Evolutionary conservation across 2,113 vertebrate genomes (phyloP).

Genomic region (Atractosteus spatula): DNA sequence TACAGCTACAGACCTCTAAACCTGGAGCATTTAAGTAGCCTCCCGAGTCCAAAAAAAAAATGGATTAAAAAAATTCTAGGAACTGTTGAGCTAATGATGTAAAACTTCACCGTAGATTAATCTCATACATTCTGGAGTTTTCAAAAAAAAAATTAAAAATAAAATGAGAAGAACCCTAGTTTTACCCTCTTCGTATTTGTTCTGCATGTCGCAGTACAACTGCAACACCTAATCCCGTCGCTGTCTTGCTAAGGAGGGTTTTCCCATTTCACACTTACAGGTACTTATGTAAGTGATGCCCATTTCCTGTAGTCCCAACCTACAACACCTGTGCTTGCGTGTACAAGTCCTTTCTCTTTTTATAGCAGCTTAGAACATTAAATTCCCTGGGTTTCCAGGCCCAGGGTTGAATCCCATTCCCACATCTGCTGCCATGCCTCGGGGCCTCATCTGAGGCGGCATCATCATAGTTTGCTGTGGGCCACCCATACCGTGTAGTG

Average conservation of each 20-base stretch:
- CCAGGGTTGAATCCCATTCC: conserved; percentile 98
- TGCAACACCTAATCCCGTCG: background rate
- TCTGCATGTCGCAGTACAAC: conserved; percentile 1
- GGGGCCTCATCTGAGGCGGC: conserved; percentile 94
- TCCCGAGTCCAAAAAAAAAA: conserved; percentile 80
- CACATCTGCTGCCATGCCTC: conserved; percentile 87
- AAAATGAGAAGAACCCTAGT: background rate
- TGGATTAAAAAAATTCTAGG: conserved; percentile 78
- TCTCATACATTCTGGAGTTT: conserved; percentile 76
- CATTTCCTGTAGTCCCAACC: conserved; percentile 9
- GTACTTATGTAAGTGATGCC: conserved; percentile 12
- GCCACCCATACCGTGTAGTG: conserved; percentile 96
- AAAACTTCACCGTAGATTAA: conserved; percentile 66
- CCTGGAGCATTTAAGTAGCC: conserved; percentile 53
- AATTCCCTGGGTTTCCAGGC: conserved; percentile 91
- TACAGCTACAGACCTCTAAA: conserved; percentile 68
- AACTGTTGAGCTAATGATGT: conserved; percentile 72
- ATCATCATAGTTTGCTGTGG: conserved; percentile 99
- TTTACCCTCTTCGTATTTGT: conserved; percentile 2
- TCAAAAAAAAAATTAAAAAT: conserved; percentile 47
- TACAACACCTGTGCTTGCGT: conserved; percentile 20
- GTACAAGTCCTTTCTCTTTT: conserved; percentile 13
- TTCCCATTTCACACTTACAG: background rate
- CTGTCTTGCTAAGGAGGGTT: background rate
- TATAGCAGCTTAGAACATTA: conserved; percentile 95